Evolutionary conservation across 1,140 invertebrate species (phyloP), one percentile per base, ranked within the genome.

Genomic region (Drosophila trapezifrons): DNA sequence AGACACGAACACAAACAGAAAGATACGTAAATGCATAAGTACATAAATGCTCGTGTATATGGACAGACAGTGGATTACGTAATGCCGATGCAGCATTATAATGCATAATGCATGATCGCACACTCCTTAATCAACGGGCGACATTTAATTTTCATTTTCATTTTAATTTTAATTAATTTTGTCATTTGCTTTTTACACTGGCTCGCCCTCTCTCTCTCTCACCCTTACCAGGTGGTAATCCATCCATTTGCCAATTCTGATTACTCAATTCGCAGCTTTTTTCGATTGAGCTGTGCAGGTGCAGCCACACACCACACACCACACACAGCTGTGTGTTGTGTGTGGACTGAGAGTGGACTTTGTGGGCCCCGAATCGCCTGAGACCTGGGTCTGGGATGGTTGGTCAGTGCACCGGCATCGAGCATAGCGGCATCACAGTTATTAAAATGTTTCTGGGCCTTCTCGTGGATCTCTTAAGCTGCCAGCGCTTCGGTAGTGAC

Each of bases 151-250:
- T 67, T 73, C 70, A 76, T 74, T 75, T 80, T 78, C 66, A 81
- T 85, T 86, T 67, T 54, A 80, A 80, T 77, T 75, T 87, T 85
- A 82, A 87, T 85, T 85, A 82, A 85, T 76, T 87, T 71, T 75
- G 62, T 64, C 78, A 82, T 63, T 64, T 75, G 64, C 45, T 82
- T 74, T 59, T 63, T 60, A 60, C 60, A 60, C 18, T n/a, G n/a
- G 18, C 22, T 29, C 17, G 32, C 2, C 2, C 1, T 5, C 20
- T 8, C 20, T 6, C 13, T 15, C 15, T 5, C 40, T 4, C 40
- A 4, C 20, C 18, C 49, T 2, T 12, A 32, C 15, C 55, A 43
- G 15, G 25, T 43, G 45, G 45, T 66, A 71, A 71, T 70, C 67
- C 49, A 70, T 69, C 18, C 47, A 51, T 54, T 75, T 51, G 52